Evolutionary conservation across 2,797 vertebrate genomes (phyloP), one percentile per base, ranked within the genome.

Genomic region (Thalassophryne amazonica): DNA sequence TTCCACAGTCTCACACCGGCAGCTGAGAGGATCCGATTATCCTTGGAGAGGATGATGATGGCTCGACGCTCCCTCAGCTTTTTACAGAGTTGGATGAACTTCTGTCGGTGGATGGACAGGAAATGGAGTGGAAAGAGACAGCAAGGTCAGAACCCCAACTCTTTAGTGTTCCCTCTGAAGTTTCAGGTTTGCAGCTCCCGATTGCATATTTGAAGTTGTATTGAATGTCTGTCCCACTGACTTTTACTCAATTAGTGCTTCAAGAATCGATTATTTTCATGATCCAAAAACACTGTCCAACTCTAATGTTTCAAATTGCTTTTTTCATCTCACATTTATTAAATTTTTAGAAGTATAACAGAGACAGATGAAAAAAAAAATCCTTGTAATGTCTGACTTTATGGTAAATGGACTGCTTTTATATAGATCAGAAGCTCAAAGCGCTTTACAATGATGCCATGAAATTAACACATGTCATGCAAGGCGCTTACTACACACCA

Each of bases 71-170:
- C 2, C 97, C 97, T 0, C 97, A 99, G 52, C 96, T 99, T 80
- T 99, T 99, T 88, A 99, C 96, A 0, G 97, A 99, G 86, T 75
- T 99, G 89, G 97, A 99, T 8, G 97, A 99, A 47, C 90, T 99
- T 6, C 89, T 98, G 84, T 91, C 94, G 0, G 86, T 95, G 43
- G 95, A 99, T 1, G 97, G 96, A 3, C 96, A 98, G 77, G 95
- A 98, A 82, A 95, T 98, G 96, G 97, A 99, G 53, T 98, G 97
- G 97, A 97, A 97, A 77, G 97, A 99, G 82, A 98, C 96, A 0
- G 97, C 97, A 24, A 96, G 97, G 97, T 98, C 91, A 88, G 59
- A 32, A 14, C 2, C 1, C 2, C 13, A 3, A 7, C 4, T 18
- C 20, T 16, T n/a, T 3, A 2, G 5, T 37, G 21, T 2, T 21